Percentiles rank a stretch among this genome's conserved stretches.
These are phyloP conservation scores for Bettongia penicillata DNA, from an alignment of 2,113 vertebrate species.

Conservation along the genomic window DNA sequence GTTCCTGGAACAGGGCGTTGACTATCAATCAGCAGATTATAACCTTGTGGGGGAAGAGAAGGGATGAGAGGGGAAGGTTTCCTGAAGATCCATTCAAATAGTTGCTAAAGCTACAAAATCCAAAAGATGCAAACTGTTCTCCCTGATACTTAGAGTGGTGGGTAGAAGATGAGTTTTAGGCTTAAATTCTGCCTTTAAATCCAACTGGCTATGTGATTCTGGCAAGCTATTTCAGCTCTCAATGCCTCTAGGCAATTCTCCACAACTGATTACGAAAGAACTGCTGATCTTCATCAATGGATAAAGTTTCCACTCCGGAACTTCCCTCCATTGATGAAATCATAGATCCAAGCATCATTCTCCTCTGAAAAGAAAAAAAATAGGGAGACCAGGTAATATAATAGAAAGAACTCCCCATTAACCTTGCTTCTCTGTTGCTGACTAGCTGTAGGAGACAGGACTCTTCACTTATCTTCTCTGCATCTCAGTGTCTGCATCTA, in stretches of 20 bases:
- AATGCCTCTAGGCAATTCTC: background rate
- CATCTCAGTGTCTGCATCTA: background rate
- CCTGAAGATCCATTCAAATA: constrained; percentile 39
- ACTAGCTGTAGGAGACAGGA: background rate
- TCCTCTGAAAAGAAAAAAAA: background rate
- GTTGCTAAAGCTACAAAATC: constrained; percentile 32
- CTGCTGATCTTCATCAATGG: background rate
- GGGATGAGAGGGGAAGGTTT: background rate
- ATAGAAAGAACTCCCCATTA: background rate
- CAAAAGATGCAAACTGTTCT: constrained; percentile 33
- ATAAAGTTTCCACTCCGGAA: background rate
- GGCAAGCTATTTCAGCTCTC: background rate
- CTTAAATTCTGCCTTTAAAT: background rate
- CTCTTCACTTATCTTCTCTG: background rate
- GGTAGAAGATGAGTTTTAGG: background rate
- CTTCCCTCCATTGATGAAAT: background rate
- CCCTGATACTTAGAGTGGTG: constrained; percentile 43
- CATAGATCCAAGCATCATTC: background rate
- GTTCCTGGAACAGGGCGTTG: constrained; percentile 69
- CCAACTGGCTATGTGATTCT: background rate
- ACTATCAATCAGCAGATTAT: constrained; percentile 58
- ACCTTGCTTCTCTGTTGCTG: background rate
- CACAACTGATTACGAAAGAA: background rate
- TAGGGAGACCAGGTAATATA: background rate
- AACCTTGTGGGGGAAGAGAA: background rate